Base-by-base conservation (phyloP, 2,888 invertebrate species). In the Apamea anceps region DNA sequence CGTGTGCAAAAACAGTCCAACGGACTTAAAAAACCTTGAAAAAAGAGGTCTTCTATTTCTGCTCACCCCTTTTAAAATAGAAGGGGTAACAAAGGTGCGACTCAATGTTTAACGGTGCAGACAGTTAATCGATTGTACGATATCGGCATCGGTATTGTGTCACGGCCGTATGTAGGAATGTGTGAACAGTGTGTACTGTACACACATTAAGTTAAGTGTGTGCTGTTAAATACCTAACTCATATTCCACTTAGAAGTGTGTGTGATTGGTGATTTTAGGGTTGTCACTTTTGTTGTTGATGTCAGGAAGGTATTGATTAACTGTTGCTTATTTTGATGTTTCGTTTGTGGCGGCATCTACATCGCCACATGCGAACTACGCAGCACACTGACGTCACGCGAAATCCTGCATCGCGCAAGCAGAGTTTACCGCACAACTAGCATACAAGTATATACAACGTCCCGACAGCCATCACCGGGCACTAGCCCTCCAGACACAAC, bases 51-150 rank as follows among this genome's bases (percentile, higher is more conserved):
- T 85, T 80, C 87, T 85, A 85, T 80, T 87, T 85, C 62, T 87
- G 76, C 63, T 1, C 42, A 81, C 81, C 80, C 60, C 63, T 78
- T 76, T 86, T 68, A 76, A 78, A 81, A 86, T 79, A 86, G 77
- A 85, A 82, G 48, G 85, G 76, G 75, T 75, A 85, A 78, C 77
- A 83, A 75, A 88, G 84, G 89, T 88, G 86, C 80, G 85, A 84
- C 77, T 85, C 65, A n/a, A 86, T 89, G 90, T 90, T 90, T 88
- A 86, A 88, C 87, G 71, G 66, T 83, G 84, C 75, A 85, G 91
- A 91, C 91, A 88, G 90, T 76, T 89, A 93, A 94, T 94, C 94
- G 92, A 94, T 94, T 88, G 77, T 74, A 83, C 87, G 89, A 89
- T 93, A 91, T 91, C 88, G 89, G 88, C 82, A 85, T 70, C 81